These are phyloP conservation scores for Circaetus cinerascens DNA, from an alignment of 2,113 vertebrate genomes.

Conservation along the genomic window DNA sequence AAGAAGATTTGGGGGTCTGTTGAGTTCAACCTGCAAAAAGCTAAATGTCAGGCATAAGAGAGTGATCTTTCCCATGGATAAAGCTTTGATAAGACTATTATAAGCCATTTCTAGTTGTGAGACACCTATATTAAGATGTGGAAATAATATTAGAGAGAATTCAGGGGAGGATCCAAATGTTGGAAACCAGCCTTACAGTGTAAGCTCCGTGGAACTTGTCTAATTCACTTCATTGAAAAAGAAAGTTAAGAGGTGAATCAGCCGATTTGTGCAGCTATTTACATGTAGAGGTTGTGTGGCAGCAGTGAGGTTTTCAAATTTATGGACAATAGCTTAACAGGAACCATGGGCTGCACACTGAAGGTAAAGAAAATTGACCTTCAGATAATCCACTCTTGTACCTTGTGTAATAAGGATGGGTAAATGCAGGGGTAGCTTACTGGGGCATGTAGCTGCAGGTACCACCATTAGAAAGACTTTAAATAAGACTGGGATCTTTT, in stretches of 20 bases:
- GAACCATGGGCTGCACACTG: background rate
- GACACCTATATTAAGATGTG: background rate
- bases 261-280: background rate
- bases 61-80: background rate
- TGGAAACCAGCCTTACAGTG: background rate
- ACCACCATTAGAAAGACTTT: background rate
- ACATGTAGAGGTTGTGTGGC: background rate
- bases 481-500: background rate
- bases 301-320: background rate
- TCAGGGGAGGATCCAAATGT: background rate
- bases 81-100: background rate
- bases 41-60: background rate
- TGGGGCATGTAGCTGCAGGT: background rate
- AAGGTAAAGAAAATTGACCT: background rate
- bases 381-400: background rate
- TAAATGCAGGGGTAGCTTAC: background rate
- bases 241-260: background rate
- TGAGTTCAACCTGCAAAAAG: background rate
- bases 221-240: background rate
- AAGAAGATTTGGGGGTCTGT: rapidly evolving
- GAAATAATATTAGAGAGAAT: background rate
- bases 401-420: background rate
- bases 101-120: background rate
- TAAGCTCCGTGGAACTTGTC: background rate
- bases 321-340: background rate